Conservation (phyloP, 2,797 vertebrate species). For the Eidolon dupreanum region DNA sequence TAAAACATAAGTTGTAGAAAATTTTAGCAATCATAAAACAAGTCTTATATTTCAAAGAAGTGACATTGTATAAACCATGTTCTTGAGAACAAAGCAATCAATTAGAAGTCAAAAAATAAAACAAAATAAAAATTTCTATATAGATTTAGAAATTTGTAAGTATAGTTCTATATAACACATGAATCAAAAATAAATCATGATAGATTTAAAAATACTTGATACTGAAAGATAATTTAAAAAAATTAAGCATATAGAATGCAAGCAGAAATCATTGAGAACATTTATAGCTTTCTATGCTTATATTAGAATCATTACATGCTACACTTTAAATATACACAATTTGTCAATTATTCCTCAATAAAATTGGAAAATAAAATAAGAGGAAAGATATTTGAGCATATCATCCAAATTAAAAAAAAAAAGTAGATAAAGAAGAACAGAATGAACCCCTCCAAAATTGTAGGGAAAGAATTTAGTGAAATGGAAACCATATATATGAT, state of each 20-base stretch:
- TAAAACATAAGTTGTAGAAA: neutral
- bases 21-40: neutral
- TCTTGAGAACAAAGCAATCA: neutral
- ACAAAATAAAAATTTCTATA: neutral
- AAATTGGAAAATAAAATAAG: neutral
- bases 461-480: neutral
- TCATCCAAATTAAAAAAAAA: neutral
- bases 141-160: neutral
- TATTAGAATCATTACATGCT: neutral
- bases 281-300: neutral
- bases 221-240: neutral
- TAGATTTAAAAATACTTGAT: neutral
- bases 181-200: neutral
- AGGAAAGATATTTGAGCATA: neutral
- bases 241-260: neutral
- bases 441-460: neutral
- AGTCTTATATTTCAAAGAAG: neutral
- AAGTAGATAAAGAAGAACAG: neutral
- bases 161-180: neutral
- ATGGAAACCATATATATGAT: neutral
- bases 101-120: neutral
- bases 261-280: neutral
- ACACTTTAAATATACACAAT: neutral
- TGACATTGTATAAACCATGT: neutral
- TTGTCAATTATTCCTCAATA: neutral